Conservation (phyloP, 2,888 invertebrate genomes). For the Smittia sp. region DNA sequence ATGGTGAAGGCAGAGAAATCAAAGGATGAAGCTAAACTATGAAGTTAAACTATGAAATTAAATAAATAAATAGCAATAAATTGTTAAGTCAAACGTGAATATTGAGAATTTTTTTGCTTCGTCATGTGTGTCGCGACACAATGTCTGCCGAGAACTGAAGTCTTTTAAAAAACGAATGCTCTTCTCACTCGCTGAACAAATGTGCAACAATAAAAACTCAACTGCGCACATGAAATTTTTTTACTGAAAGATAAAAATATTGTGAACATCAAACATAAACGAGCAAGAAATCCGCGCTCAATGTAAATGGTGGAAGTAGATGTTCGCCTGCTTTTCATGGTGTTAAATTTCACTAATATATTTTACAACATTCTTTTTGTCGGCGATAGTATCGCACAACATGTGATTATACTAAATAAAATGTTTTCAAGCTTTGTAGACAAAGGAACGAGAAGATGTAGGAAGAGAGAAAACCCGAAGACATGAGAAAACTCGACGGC, state of each 20-base stretch:
- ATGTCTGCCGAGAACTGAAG: background rate
- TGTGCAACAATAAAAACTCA: constrained; percentile 6
- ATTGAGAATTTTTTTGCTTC: no score
- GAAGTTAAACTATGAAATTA: no score
- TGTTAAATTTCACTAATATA: constrained; percentile 22
- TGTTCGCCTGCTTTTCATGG: background rate
- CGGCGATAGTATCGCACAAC: constrained; percentile 9
- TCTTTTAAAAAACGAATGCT: no score
- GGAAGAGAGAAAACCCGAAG: background rate
- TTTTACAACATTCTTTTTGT: constrained; percentile 9
- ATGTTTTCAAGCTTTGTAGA: background rate
- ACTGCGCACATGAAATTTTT: background rate
- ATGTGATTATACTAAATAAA: constrained; percentile 22
- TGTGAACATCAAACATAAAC: constrained; percentile 2
- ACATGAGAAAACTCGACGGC: background rate
- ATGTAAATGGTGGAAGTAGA: constrained; percentile 7
- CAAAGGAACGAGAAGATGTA: constrained; percentile 4
- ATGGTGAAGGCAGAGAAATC: background rate
- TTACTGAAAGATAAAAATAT: background rate
- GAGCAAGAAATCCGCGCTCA: constrained; percentile 3
- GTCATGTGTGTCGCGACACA: background rate
- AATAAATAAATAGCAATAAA: no score
- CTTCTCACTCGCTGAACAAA: background rate
- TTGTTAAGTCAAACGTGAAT: no score
- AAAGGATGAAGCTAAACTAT: background rate